A percentile compares a stretch with the other conserved stretches of the same genome.
These are phyloP conservation scores for Clitarchus hookeri DNA, from an alignment of 2,888 invertebrate genomes.

Conservation along the genomic window DNA sequence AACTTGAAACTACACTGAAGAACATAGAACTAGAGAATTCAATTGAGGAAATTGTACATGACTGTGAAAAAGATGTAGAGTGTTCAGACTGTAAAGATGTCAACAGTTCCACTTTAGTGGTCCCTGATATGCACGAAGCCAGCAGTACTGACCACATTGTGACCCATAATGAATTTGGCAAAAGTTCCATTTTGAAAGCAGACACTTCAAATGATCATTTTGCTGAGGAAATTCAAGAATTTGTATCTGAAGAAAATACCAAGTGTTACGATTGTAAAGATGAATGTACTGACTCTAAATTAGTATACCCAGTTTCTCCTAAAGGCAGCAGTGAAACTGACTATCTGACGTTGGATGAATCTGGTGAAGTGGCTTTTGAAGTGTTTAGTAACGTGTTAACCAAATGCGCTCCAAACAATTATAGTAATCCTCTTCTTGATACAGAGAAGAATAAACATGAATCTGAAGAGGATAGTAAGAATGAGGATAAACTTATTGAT, in stretches of 20 bases:
- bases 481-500: not conserved
- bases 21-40: not conserved
- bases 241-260: not conserved
- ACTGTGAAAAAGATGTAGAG: not conserved
- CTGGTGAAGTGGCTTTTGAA: no score
- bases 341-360: not conserved
- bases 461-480: not conserved
- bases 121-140: not conserved
- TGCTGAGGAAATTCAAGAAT: not conserved
- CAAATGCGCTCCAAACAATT: no score
- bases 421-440: not conserved
- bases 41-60: not conserved
- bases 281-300: not conserved
- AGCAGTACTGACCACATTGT: not conserved
- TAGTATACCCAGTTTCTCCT: not conserved
- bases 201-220: not conserved
- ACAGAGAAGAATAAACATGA: not conserved
- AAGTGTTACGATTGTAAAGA: not conserved
- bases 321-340: not conserved
- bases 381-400: no score
- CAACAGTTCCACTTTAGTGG: not conserved
- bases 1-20: conserved; percentile 19
- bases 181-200: not conserved
- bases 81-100: not conserved
- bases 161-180: not conserved